Evolutionary conservation across 1,140 invertebrate genomes (phyloP).

Genomic region (Drosophila obscura): DNA sequence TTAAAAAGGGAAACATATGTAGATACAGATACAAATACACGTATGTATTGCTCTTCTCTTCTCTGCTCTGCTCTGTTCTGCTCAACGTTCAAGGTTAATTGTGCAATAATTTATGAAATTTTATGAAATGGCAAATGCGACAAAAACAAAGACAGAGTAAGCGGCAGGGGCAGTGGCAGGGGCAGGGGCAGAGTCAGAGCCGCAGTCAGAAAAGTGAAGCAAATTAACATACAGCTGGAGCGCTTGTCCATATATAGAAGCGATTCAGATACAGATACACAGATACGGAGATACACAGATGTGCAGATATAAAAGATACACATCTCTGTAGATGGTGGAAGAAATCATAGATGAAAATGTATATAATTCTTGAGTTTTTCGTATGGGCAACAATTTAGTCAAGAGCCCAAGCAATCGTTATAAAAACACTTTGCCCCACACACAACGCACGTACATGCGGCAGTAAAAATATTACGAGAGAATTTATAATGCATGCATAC

Average conservation of each 20-base stretch:
- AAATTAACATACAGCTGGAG: slow-evolving; percentile 49
- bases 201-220: slow-evolving; percentile 15
- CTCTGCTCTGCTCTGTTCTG: slow-evolving; percentile 3
- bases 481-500: no score
- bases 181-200: not conserved
- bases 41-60: no score
- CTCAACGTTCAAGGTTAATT: slow-evolving; percentile 65
- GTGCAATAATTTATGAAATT: slow-evolving; percentile 76
- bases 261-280: not conserved
- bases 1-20: slow-evolving; percentile 35
- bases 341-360: slow-evolving; percentile 19
- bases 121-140: slow-evolving; percentile 67
- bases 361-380: slow-evolving; percentile 10
- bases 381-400: slow-evolving; percentile 14
- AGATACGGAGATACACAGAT: no score
- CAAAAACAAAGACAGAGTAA: slow-evolving; percentile 31
- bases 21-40: not conserved
- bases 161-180: slow-evolving; percentile 10
- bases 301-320: not conserved
- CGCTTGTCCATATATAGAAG: slow-evolving; percentile 22
- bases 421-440: no score
- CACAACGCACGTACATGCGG: no score
- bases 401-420: no score
- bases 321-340: not conserved
- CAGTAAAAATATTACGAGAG: no score